Conservation (phyloP, 2,888 invertebrate species). For the Rhimphoctona megacephalus region DNA sequence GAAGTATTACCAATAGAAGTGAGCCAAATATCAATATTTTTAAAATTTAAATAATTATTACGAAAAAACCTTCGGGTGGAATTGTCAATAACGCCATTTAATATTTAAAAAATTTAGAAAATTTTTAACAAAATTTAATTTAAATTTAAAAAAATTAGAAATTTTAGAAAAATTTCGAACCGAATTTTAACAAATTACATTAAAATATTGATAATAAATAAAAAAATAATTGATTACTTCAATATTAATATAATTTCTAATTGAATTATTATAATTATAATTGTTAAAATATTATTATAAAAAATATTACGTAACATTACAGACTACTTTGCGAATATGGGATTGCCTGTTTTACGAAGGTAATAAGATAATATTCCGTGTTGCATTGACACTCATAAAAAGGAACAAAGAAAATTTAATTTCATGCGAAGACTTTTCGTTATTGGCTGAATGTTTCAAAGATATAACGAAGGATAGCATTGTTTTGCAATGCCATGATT, state of each 20-base stretch:
- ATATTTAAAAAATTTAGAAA: too few relatives aligned
- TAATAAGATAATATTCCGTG: slow-evolving; percentile 95
- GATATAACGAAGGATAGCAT: slow-evolving; percentile 92
- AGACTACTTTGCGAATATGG: slow-evolving; percentile 97
- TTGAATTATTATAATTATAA: not conserved
- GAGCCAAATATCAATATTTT: slow-evolving; percentile 62
- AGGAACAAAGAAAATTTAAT: slow-evolving; percentile 90
- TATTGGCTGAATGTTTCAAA: slow-evolving; percentile 93
- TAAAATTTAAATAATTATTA: not conserved
- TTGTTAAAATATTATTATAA: not conserved
- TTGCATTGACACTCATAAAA: slow-evolving; percentile 93
- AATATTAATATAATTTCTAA: not conserved
- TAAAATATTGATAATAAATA: too few relatives aligned
- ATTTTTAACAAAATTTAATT: too few relatives aligned
- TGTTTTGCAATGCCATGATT: slow-evolving; percentile 94
- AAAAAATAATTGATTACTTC: too few relatives aligned
- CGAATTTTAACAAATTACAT: too few relatives aligned
- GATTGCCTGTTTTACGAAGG: slow-evolving; percentile 98
- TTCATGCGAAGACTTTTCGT: slow-evolving; percentile 92
- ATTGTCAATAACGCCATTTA: too few relatives aligned
- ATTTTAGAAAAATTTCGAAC: too few relatives aligned
- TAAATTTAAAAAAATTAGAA: too few relatives aligned
- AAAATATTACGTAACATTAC: slow-evolving; percentile 48
- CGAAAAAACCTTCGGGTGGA: too few relatives aligned
- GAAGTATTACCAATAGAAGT: slow-evolving; percentile 97